A percentile compares a stretch with the other conserved stretches of the same genome.
Conservation (phyloP, 2,888 invertebrate species). For the Noctua janthe region DNA sequence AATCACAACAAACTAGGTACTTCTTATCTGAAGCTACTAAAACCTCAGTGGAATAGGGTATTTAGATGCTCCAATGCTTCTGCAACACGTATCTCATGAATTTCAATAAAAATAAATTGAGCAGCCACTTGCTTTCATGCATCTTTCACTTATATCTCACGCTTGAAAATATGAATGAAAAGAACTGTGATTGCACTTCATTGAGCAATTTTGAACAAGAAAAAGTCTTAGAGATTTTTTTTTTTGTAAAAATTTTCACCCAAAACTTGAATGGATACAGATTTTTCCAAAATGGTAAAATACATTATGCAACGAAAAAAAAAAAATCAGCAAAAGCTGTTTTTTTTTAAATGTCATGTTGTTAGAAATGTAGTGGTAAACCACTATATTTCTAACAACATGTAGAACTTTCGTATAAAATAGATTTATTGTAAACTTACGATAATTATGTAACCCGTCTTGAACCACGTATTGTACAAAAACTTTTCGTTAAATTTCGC, state of each 20-base stretch:
- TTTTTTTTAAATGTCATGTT: no score
- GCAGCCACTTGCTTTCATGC: constrained; percentile 21
- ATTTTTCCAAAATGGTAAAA: not conserved
- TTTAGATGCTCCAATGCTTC: constrained; percentile 29
- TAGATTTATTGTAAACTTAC: no score
- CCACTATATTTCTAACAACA: no score
- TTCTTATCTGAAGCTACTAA: not conserved
- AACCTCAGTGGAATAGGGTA: constrained; percentile 5
- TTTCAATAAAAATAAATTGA: constrained; percentile 57
- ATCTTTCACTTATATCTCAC: constrained; percentile 30
- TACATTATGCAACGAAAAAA: no score
- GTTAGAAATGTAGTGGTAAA: no score
- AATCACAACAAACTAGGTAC: not conserved
- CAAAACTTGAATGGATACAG: not conserved
- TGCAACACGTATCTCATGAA: constrained; percentile 48
- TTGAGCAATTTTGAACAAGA: constrained; percentile 40
- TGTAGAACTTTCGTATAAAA: no score
- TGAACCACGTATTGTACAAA: not conserved
- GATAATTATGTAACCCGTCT: no score
- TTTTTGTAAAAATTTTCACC: not conserved
- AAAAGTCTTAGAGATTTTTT: not conserved
- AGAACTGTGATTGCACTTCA: constrained; percentile 42
- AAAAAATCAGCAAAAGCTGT: not conserved
- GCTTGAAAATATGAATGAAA: constrained; percentile 52
- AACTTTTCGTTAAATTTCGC: not conserved